Evolutionary conservation across 2,797 vertebrate species (phyloP).

Genomic region (Trachurus trachurus): DNA sequence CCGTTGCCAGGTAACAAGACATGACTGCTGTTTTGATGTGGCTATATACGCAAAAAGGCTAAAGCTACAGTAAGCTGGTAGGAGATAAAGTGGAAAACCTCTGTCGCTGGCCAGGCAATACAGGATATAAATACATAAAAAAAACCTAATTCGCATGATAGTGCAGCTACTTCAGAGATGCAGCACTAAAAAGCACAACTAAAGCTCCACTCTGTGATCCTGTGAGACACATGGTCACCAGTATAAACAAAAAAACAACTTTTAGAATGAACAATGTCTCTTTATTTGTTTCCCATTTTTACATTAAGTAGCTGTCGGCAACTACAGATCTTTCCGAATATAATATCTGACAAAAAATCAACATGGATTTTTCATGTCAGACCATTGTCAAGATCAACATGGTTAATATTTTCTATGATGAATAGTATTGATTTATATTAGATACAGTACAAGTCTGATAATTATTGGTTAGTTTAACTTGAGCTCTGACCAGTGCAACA

Average conservation of each 20-base stretch:
- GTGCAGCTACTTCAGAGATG: not conserved
- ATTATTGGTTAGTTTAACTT: not conserved
- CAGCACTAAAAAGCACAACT: not conserved
- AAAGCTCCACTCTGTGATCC: constrained; percentile 1
- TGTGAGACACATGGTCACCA: not conserved
- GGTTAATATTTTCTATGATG: not conserved
- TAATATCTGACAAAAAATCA: no score
- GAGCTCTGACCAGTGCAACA: constrained; percentile 20
- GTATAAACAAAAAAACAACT: not conserved
- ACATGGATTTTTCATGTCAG: not conserved
- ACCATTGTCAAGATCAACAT: not conserved
- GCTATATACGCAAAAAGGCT: constrained; percentile 72
- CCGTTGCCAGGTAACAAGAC: constrained; percentile 90
- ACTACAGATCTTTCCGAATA: not conserved
- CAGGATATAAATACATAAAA: not conserved
- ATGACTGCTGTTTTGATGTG: constrained; percentile 81
- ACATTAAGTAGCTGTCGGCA: not conserved
- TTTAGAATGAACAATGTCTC: not conserved
- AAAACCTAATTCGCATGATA: constrained; percentile 15
- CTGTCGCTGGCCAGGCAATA: constrained; percentile 55
- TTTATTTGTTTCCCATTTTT: not conserved
- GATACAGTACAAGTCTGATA: not conserved
- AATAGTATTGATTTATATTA: not conserved
- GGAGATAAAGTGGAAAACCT: constrained; percentile 56
- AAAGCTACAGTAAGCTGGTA: constrained; percentile 59